Conservation (phyloP, 2,113 vertebrate species). For the Apteryx mantelli region DNA sequence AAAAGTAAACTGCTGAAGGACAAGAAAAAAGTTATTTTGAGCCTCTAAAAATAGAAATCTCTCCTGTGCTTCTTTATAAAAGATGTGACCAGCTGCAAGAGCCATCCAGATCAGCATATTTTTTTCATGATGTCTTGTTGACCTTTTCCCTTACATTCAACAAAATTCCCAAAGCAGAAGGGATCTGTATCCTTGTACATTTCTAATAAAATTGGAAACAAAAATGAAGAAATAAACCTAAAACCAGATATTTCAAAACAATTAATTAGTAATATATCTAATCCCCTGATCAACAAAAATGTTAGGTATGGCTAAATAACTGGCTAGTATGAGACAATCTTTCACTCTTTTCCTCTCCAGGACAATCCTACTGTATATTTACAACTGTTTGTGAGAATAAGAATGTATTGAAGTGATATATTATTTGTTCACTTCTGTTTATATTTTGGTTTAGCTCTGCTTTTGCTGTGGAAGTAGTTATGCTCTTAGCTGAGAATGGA, state of each 20-base stretch:
- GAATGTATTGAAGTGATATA: neutral
- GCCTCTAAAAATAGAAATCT: slow-evolving; percentile 32
- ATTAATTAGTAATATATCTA: neutral
- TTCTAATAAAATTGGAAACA: neutral
- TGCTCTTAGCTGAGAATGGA: neutral
- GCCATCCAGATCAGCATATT: slow-evolving; percentile 16
- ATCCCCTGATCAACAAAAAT: neutral
- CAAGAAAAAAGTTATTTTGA: neutral
- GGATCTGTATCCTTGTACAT: neutral
- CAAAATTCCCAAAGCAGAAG: slow-evolving; percentile 9
- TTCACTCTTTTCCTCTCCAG: neutral
- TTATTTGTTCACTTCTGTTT: neutral
- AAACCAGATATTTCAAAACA: neutral
- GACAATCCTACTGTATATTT: neutral
- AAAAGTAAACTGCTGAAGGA: slow-evolving; percentile 11
- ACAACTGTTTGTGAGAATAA: neutral
- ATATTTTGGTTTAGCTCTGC: neutral
- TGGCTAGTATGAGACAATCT: neutral
- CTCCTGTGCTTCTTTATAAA: neutral
- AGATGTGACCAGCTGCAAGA: neutral
- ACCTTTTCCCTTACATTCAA: slow-evolving; percentile 19
- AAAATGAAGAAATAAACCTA: neutral
- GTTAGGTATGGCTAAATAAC: neutral
- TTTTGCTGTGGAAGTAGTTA: neutral
- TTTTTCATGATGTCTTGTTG: slow-evolving; percentile 28